Base-by-base conservation (phyloP, 2,797 vertebrate species). In the Thaleichthys pacificus region DNA sequence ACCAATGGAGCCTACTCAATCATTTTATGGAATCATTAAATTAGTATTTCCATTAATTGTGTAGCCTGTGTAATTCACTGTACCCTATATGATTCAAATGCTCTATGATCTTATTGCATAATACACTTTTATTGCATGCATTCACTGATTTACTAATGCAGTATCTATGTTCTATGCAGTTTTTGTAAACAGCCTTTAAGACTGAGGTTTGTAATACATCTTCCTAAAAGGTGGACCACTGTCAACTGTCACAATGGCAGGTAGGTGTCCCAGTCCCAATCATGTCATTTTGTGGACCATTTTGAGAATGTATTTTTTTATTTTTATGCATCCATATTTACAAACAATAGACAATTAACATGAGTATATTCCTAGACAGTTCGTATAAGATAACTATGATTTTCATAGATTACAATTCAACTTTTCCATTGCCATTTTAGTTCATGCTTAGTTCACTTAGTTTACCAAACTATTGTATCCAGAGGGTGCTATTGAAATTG, bases 191-290 rank as follows among this genome's bases (percentile, higher is more conserved):
- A 47, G 35, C 28, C 70, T 35, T 72, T 35, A 6, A 35, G 32
- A 35, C 32, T 47, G 11, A 47, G 42, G 42, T 47, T 47, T 47
- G 2, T 47, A 14, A 47, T 47, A 47, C 0, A 64, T 79, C 71
- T 80, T 83, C 82, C 74, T 69, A 71, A 86, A 77, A 67, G 68
- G 74, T 77, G 51, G 63, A 72, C 72, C 66, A 76, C 17, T 74
- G 66, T 74, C 66, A 87, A 3, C 15, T 11, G 66, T 82, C 76
- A 84, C 79, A 77, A 94, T 94, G 93, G 93, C 92, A 87, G 93
- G 93, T 94, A 75, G 87, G 87, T 35, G 87, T 35, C 28, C 42
- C 22, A 56, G 12, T n/a, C 17, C 24, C 2, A 14, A 35, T 35
- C 32, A 47, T 8, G 42, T 47, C 3, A 14, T 47, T 47, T 47